These are phyloP conservation scores for Luidia sarsii DNA, from an alignment of 53 echinoderm and acorn worm genomes.

Conservation along the genomic window DNA sequence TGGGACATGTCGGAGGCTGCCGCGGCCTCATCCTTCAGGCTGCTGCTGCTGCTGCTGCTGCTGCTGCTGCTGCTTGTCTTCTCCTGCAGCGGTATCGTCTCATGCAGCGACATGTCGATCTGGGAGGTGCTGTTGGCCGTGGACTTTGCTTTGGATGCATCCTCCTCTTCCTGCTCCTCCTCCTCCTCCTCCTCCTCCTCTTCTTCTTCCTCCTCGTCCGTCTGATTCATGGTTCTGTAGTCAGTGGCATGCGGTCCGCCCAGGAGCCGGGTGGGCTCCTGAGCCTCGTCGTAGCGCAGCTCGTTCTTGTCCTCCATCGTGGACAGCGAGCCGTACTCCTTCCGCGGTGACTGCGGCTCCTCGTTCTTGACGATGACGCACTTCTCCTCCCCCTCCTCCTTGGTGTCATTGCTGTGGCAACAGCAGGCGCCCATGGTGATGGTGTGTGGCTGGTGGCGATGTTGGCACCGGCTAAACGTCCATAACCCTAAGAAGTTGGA, in stretches of 20 bases:
- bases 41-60: not conserved
- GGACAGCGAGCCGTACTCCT: constrained; percentile 34
- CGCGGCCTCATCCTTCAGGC: not conserved
- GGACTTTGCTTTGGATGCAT: not conserved
- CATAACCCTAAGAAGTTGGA: too few relatives aligned
- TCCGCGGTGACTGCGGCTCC: constrained; percentile 8
- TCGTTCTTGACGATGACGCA: constrained; percentile 1
- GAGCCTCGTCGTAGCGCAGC: not conserved
- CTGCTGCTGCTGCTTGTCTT: too few relatives aligned
- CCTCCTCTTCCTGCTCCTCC: not conserved
- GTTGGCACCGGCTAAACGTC: too few relatives aligned
- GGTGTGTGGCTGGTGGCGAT: too few relatives aligned
- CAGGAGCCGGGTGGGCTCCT: not conserved
- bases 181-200: not conserved
- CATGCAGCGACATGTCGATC: not conserved
- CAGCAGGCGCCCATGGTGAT: constrained; percentile 46
- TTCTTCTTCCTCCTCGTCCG: not conserved
- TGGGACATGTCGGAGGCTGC: not conserved
- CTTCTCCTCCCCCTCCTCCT: constrained; percentile 15
- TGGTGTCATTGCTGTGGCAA: constrained; percentile 16
- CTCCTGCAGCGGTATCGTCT: not conserved
- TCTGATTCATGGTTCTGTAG: not conserved
- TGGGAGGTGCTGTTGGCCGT: not conserved
- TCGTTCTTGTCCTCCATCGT: constrained; percentile 27
- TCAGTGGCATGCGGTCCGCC: too few relatives aligned